Evolutionary conservation across 1,140 invertebrate genomes (phyloP).

Genomic region (Lordiphosa stackelbergi): DNA sequence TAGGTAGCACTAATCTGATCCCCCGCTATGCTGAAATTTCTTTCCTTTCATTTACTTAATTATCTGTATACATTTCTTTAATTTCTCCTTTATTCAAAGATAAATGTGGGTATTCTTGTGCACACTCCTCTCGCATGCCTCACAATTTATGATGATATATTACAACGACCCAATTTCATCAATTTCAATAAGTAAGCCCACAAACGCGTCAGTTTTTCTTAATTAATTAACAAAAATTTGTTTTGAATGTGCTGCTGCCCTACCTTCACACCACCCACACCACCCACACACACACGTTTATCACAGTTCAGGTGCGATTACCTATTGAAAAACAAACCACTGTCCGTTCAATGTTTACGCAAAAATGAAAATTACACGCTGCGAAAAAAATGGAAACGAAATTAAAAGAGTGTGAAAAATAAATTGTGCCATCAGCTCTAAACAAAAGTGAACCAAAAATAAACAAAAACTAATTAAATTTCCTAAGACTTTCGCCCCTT

Average conservation of each 20-base stretch:
- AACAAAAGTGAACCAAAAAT: conserved; percentile 24
- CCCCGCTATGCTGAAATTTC: too few species aligned
- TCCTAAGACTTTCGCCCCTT: conserved; percentile 28
- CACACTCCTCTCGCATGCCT: not conserved
- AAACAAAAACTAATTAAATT: conserved; percentile 47
- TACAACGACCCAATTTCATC: conserved; percentile 10
- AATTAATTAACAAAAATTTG: conserved; percentile 1
- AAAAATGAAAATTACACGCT: conserved; percentile 33
- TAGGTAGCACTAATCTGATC: too few species aligned
- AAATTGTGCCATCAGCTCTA: conserved; percentile 32
- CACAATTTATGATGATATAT: conserved; percentile 8
- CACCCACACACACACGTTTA: not conserved
- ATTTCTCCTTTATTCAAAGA: not conserved
- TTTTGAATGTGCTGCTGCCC: not conserved
- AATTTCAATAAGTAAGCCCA: conserved; percentile 9
- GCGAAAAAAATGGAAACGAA: conserved; percentile 28
- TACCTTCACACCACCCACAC: not conserved
- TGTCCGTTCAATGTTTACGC: conserved; percentile 26
- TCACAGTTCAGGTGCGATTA: conserved; percentile 14
- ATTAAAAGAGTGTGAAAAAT: conserved; percentile 47
- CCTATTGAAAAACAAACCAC: conserved; percentile 24
- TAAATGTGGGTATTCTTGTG: not conserved
- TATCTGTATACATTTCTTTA: conserved; percentile 1
- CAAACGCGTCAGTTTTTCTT: conserved; percentile 6
- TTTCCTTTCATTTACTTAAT: not conserved